Evolutionary conservation across 2,113 vertebrate genomes (phyloP).

Genomic region (Saguinus imperator): DNA sequence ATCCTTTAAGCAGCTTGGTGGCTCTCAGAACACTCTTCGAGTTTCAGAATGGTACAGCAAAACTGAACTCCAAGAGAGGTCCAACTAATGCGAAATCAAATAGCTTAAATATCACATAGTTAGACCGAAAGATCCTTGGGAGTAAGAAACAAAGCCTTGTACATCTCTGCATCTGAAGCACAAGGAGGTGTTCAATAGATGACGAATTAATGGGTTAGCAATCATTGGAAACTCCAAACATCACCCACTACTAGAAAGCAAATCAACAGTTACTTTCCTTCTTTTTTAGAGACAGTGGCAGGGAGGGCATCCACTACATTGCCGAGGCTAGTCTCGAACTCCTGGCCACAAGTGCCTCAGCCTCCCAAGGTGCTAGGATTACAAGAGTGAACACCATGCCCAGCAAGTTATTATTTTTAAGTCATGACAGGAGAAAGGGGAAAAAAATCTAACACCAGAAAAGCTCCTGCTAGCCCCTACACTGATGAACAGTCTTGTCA

Average conservation of each 20-base stretch:
- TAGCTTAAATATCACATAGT: neutral
- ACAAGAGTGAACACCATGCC: neutral
- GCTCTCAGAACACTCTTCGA: constrained; percentile 34
- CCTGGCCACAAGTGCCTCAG: neutral
- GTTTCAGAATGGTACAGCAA: constrained; percentile 6
- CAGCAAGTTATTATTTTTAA: neutral
- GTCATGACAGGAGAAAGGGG: neutral
- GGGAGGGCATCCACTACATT: too few species aligned
- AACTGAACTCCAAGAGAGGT: constrained; percentile 15
- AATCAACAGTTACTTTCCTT: neutral
- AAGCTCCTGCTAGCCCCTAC: neutral
- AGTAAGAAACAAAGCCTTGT: neutral
- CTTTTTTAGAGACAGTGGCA: neutral
- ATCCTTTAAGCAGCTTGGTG: constrained; percentile 49
- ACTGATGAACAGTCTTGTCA: neutral
- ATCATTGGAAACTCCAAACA: neutral
- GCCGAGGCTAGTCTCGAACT: neutral
- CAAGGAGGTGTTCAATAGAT: neutral
- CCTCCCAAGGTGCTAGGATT: neutral
- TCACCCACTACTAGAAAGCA: neutral
- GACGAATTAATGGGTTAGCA: neutral
- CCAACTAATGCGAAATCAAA: neutral
- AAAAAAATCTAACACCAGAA: neutral
- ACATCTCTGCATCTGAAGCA: neutral
- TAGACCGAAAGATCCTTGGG: neutral